A percentile compares a stretch with the other conserved stretches of the same genome.
Evolutionary conservation across 2,113 vertebrate genomes (phyloP).

Genomic region (Malurus melanocephalus): DNA sequence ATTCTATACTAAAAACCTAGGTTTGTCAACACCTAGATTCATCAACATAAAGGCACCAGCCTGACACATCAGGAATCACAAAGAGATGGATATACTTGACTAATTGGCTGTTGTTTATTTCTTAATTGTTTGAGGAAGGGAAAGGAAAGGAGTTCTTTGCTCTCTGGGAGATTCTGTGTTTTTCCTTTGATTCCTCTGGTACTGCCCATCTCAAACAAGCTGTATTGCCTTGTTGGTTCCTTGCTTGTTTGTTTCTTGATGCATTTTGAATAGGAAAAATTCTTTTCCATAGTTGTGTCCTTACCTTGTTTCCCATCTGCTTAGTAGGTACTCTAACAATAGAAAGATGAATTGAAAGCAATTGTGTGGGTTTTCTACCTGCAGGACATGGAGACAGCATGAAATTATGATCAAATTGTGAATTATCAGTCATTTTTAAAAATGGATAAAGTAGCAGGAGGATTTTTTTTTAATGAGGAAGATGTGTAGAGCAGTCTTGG

Average conservation of each 20-base stretch:
- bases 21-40: not conserved
- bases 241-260: not conserved
- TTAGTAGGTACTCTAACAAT: not conserved
- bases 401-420: not conserved
- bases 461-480: not conserved
- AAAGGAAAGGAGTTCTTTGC: not conserved
- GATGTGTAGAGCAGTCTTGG: not conserved
- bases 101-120: not conserved
- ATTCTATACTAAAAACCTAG: not conserved
- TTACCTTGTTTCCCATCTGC: not conserved
- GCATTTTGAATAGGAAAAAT: not conserved
- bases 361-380: not conserved
- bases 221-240: not conserved
- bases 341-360: not conserved
- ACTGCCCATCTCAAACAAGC: not conserved
- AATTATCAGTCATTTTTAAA: not conserved
- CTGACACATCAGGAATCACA: not conserved
- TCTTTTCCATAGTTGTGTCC: not conserved
- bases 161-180: not conserved
- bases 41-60: not conserved
- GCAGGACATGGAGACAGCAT: not conserved
- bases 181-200: not conserved
- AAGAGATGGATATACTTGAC: not conserved
- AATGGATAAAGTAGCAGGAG: not conserved
- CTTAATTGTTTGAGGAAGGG: not conserved